Base-by-base conservation (phyloP, 37 sponge, comb jelly and placozoan species). In the Beroe forskalii region DNA sequence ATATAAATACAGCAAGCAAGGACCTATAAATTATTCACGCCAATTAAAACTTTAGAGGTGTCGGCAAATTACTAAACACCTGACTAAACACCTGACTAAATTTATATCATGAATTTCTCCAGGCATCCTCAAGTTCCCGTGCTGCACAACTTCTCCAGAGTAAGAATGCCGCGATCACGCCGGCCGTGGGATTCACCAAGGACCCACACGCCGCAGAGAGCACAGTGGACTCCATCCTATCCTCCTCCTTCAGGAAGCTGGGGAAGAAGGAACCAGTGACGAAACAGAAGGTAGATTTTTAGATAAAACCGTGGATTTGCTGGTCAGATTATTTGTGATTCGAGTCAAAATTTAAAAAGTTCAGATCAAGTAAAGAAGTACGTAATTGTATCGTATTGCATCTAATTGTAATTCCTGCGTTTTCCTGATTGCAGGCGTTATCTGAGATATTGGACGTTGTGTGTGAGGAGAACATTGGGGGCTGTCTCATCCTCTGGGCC, bases 231-330 rank as follows among this genome's bases (percentile, higher is more conserved):
- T 80, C 86, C 1, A 80, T 37, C 55, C 25, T 80, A 2, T 44
- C 86, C 4, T 23, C 86, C 1, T 41, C 86, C 48, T 44, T 80
- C 30, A 80, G 86, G 27, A 80, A 44, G 31, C 55, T 80, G n/a
- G 55, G 86, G 8, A 80, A 80, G 86, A 80, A 80, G 86, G 86
- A 80, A 37, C 0, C 86, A 14, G 86, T 80, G 40, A 80, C 86
- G 22, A 80, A 80, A 23, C 86, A 80, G 35, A 80, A 80, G 86
- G 86, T 80, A 72, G 33, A 32, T 66, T 17, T 55, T 55, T 20
- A 55, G n/a, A n/a, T n/a, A n/a, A n/a, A n/a, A n/a, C n/a, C n/a
- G n/a, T n/a, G n/a, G n/a, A n/a, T n/a, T n/a, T n/a, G n/a, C n/a
- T n/a, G n/a, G n/a, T n/a, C n/a, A n/a, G n/a, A n/a, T n/a, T n/a